These are phyloP conservation scores for Umimayanthus chanpuru DNA, from an alignment of 92 coral and sea anemone species.

Conservation along the genomic window DNA sequence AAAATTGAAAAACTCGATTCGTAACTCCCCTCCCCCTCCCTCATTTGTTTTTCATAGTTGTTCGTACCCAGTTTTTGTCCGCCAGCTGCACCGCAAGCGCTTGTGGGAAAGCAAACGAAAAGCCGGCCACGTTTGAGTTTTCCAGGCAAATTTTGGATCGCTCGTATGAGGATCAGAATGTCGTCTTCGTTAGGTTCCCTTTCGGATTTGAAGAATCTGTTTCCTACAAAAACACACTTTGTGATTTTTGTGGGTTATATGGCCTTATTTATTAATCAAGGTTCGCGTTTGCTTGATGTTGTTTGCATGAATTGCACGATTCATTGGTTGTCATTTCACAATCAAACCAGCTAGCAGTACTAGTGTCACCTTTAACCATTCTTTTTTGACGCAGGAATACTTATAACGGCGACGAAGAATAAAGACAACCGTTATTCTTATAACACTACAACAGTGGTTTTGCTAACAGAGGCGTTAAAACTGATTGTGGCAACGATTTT, in stretches of 20 bases:
- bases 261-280: conserved; percentile 92
- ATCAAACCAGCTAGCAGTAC: background rate
- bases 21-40: background rate
- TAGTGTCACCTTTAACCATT: background rate
- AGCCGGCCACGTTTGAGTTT: conserved; percentile 8
- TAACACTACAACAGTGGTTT: conserved; percentile 91
- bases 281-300: conserved; percentile 40
- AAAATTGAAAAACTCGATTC: background rate
- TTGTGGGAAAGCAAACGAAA: conserved; percentile 31
- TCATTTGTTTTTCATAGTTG: background rate
- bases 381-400: conserved; percentile 67
- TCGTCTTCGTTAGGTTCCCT: conserved; percentile 48
- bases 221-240: conserved; percentile 87
- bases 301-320: background rate
- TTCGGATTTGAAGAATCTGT: conserved; percentile 82
- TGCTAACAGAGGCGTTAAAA: conserved; percentile 85
- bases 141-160: background rate
- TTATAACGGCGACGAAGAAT: conserved; percentile 92
- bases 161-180: conserved; percentile 30
- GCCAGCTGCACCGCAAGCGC: conserved; percentile 10
- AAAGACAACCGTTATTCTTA: conserved; percentile 69
- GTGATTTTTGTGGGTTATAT: conserved; percentile 90
- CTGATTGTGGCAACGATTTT: conserved; percentile 74
- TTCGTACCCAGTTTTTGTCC: background rate
- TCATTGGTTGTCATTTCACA: background rate